Conservation (phyloP, 2,113 vertebrate genomes). For the Cyprinus carpio region DNA sequence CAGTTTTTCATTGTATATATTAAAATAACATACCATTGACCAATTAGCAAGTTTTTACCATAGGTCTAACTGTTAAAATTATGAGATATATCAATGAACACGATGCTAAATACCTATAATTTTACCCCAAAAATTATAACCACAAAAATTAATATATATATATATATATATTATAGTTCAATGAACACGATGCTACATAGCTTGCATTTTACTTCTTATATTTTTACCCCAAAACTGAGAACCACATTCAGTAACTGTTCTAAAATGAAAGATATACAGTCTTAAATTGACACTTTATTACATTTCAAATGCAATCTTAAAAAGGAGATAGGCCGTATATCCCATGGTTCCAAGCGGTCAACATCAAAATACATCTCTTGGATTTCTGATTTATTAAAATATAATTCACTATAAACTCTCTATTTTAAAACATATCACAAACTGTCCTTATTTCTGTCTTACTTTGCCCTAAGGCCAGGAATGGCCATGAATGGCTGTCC, state of each 20-base stretch:
- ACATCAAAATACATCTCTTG: not conserved
- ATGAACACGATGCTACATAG: not conserved
- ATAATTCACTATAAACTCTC: not conserved
- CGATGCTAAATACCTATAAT: not conserved
- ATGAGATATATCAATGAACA: too few species aligned
- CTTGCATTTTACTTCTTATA: not conserved
- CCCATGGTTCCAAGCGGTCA: not conserved
- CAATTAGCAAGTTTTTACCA: too few species aligned
- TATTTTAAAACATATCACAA: slow-evolving; percentile 7
- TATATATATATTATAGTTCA: not conserved
- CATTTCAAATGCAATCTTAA: not conserved
- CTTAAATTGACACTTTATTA: not conserved
- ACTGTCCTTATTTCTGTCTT: slow-evolving; percentile 22
- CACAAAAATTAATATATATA: too few species aligned
- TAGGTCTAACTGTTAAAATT: too few species aligned
- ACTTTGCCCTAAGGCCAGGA: not conserved
- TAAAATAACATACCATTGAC: too few species aligned
- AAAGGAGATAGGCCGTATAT: not conserved
- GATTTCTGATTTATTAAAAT: not conserved
- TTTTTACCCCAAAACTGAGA: not conserved
- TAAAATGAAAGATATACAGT: not conserved
- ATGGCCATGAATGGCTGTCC: slow-evolving; percentile 22
- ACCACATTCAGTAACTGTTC: not conserved
- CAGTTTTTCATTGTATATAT: too few species aligned
- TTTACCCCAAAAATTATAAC: not conserved